phyloP scores from a whole-genome alignment of 2,113 vertebrate species.

The Vidua chalybeata region DNA sequence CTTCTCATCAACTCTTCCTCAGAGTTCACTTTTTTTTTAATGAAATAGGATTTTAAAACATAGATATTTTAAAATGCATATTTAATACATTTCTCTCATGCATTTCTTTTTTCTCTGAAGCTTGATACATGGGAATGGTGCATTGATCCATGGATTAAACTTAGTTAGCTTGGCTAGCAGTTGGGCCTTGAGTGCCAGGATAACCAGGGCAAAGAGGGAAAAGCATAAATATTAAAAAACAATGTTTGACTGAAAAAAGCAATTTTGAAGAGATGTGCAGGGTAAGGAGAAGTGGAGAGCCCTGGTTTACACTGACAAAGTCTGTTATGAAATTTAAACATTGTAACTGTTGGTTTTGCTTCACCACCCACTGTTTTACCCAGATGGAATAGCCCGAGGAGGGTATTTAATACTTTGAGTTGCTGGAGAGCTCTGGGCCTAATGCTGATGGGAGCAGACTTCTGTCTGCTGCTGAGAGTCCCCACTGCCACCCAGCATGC shows the following conservation, averaged over 20 bases:
- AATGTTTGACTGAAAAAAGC: constrained; percentile 59
- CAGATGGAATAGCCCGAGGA: constrained; percentile 18
- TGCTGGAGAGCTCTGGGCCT: neutral
- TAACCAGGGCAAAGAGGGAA: constrained; percentile 45
- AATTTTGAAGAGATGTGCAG: constrained; percentile 28
- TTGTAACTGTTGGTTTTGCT: constrained; percentile 41
- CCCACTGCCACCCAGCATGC: fast-evolving
- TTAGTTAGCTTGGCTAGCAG: constrained; percentile 61
- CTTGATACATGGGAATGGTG: neutral
- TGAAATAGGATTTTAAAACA: neutral
- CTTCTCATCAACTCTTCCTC: neutral
- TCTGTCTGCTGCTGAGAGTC: neutral
- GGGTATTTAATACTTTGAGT: neutral
- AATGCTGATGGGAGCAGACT: neutral
- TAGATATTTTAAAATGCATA: neutral
- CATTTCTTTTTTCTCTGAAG: constrained; percentile 3
- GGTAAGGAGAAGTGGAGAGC: neutral
- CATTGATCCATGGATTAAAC: constrained; percentile 38
- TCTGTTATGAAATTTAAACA: constrained; percentile 25
- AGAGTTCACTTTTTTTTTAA: neutral
- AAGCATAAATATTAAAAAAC: constrained; percentile 32
- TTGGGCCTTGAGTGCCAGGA: constrained; percentile 40
- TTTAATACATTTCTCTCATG: neutral
- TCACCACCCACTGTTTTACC: constrained; percentile 32
- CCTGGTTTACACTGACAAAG: neutral